A percentile compares a stretch with the other conserved stretches of the same genome.
Evolutionary conservation across 2,113 vertebrate species (phyloP).

Genomic region (Argyrosomus japonicus): DNA sequence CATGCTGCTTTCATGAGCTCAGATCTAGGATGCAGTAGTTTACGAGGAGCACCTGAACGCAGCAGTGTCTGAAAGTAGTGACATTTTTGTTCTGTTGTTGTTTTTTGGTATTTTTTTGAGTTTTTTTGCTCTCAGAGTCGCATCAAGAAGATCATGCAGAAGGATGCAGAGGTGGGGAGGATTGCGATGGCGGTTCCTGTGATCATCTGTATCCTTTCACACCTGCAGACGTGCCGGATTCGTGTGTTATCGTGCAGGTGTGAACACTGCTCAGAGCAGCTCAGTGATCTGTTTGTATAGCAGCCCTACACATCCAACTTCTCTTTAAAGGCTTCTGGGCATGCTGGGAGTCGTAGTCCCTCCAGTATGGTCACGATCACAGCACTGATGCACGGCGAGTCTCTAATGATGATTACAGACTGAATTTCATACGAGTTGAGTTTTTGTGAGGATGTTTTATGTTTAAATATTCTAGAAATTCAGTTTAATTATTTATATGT

Average conservation of each 20-base stretch:
- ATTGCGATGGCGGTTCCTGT: conserved; percentile 84
- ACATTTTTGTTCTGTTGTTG: too few species aligned
- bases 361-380: neutral
- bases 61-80: neutral
- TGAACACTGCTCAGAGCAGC: too few species aligned
- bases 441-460: neutral
- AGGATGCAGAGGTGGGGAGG: conserved; percentile 83
- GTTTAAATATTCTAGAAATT: neutral
- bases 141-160: conserved; percentile 87
- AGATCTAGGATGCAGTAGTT: neutral
- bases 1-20: neutral
- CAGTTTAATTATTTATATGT: neutral
- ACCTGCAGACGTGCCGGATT: neutral
- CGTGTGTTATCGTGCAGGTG: too few species aligned
- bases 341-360: conserved; percentile 39
- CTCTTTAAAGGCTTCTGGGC: neutral
- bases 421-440: neutral
- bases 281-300: neutral
- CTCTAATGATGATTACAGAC: too few species aligned
- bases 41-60: conserved; percentile 11
- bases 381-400: too few species aligned
- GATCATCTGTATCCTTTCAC: conserved; percentile 82
- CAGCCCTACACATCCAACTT: neutral
- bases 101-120: neutral
- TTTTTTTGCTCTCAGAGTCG: conserved; percentile 70